Percentiles rank a stretch among this genome's conserved stretches.
These are phyloP conservation scores for Paradisaea rubra DNA, from an alignment of 2,113 vertebrate species.

Conservation along the genomic window DNA sequence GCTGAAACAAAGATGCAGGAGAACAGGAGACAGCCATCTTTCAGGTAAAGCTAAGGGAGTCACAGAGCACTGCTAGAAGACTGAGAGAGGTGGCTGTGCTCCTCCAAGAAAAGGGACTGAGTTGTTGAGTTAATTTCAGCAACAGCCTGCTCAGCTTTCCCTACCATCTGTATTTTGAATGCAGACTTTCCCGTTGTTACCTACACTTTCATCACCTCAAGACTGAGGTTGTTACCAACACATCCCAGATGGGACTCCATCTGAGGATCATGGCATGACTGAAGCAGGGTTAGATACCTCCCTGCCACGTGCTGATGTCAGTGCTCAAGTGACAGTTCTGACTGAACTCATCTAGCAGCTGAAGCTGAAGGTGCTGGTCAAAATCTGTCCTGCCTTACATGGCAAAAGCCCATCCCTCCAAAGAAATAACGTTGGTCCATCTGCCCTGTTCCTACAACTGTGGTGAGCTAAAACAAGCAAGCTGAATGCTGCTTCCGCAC, in stretches of 20 bases:
- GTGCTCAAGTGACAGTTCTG: not conserved
- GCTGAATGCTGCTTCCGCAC: not conserved
- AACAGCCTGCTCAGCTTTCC: not conserved
- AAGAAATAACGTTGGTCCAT: not conserved
- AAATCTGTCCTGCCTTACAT: not conserved
- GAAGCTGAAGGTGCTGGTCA: not conserved
- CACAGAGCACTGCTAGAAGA: not conserved
- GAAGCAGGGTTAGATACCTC: not conserved
- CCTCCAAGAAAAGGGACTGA: not conserved
- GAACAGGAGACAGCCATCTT: not conserved
- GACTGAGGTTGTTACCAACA: not conserved
- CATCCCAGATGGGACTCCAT: not conserved
- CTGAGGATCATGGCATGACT: not conserved
- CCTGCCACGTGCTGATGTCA: not conserved
- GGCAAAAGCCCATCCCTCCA: not conserved
- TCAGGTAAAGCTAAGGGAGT: not conserved
- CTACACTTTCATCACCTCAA: not conserved
- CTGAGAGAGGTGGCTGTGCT: not conserved
- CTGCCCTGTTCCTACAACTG: not conserved
- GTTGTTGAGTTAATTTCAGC: not conserved
- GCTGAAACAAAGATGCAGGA: not conserved
- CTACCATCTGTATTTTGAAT: not conserved
- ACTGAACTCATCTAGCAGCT: not conserved
- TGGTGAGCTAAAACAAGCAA: not conserved
- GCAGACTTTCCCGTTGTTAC: not conserved